Conservation (phyloP, 2,888 invertebrate species). For the Chaitophorus viminalis region DNA sequence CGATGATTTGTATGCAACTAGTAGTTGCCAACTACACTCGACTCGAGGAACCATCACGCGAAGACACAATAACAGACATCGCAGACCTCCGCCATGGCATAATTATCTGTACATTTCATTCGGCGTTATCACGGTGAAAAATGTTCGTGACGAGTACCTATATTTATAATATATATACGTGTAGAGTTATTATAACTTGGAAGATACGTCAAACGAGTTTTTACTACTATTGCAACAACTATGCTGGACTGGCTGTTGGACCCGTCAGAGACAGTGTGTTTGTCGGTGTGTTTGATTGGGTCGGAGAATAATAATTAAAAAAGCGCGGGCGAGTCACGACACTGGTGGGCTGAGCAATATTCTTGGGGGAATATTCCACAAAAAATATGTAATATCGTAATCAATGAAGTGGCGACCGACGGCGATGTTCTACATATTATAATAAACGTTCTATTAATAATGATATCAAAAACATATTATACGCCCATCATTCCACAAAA, state of each 20-base stretch:
- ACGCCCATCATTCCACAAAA: neutral
- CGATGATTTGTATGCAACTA: neutral
- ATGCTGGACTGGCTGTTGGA: neutral
- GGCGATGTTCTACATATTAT: neutral
- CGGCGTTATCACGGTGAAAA: slow-evolving; percentile 4
- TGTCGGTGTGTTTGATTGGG: slow-evolving; percentile 32
- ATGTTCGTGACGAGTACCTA: neutral
- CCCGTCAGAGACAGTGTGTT: neutral
- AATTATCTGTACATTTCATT: neutral
- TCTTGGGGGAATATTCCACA: neutral
- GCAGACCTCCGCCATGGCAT: neutral
- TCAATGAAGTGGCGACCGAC: neutral
- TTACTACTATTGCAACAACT: neutral
- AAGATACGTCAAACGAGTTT: slow-evolving; percentile 37
- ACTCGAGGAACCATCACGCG: neutral
- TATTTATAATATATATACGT: neutral
- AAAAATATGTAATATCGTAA: slow-evolving; percentile 25
- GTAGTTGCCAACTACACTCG: neutral
- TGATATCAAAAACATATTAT: neutral
- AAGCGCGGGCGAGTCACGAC: slow-evolving; percentile 49
- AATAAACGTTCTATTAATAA: neutral
- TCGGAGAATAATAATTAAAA: slow-evolving; percentile 50
- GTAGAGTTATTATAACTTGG: neutral
- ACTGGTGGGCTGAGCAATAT: neutral
- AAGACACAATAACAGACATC: neutral